These are phyloP conservation scores for Zeugodacus cucurbitae DNA, from an alignment of 1,140 invertebrate genomes.

Conservation along the genomic window DNA sequence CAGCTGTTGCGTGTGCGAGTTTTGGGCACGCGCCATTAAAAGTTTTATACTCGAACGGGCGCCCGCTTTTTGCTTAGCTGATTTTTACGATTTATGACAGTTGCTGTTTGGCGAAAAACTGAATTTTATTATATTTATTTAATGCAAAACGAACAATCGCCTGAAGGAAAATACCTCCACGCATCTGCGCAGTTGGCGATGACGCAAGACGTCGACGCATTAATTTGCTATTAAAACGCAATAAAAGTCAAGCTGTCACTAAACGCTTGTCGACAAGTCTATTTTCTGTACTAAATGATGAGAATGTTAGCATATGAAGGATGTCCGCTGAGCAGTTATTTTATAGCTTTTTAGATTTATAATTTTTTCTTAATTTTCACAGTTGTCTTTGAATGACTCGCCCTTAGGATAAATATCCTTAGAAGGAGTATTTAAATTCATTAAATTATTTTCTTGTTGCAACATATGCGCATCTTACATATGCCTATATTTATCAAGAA, in stretches of 20 bases:
- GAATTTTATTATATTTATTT: slow-evolving; percentile 21
- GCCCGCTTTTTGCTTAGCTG: neutral
- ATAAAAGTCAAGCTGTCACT: neutral
- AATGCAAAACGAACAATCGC: neutral
- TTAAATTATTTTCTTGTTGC: neutral
- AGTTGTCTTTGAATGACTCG: neutral
- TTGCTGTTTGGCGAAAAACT: slow-evolving; percentile 9
- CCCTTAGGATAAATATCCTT: neutral
- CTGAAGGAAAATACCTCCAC: neutral
- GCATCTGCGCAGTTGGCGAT: neutral
- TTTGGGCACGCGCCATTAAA: neutral
- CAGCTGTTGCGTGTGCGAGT: neutral
- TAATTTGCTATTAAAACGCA: neutral
- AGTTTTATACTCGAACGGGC: neutral
- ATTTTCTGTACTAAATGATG: neutral
- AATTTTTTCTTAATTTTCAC: neutral
- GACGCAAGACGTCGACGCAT: neutral
- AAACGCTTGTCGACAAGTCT: neutral
- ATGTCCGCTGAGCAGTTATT: neutral
- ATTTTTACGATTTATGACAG: slow-evolving; percentile 31
- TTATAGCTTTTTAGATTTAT: neutral
- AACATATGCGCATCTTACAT: neutral
- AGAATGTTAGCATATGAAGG: neutral
- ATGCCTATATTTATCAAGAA: no score
- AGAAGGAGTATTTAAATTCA: neutral